A percentile compares a stretch with the other conserved stretches of the same genome.
Evolutionary conservation across 1,140 invertebrate species (phyloP).

Genomic region (Goniozus legneri): DNA sequence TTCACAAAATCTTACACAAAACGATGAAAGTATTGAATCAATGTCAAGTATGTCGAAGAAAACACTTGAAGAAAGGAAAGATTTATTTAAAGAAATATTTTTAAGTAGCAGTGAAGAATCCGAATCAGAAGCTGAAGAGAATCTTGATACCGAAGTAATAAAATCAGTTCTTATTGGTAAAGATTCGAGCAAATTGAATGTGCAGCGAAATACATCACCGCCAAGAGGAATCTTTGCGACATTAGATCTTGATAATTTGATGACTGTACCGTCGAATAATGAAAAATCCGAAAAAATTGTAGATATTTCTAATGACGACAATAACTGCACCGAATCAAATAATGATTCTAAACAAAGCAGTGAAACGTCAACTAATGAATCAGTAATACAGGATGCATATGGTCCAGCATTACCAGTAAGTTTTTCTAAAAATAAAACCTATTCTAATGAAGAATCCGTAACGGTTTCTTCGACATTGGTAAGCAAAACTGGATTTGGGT

Average conservation of each 20-base stretch:
- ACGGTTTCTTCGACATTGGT: conserved; percentile 26
- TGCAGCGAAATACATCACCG: conserved; percentile 63
- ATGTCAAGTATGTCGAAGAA: conserved; percentile 31
- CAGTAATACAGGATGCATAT: conserved; percentile 41
- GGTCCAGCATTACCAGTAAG: conserved; percentile 58
- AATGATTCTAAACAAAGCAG: neutral
- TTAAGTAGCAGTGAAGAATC: conserved; percentile 61
- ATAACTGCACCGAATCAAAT: neutral
- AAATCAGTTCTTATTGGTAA: conserved; percentile 41
- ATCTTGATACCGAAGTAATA: conserved; percentile 38
- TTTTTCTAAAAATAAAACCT: too few species aligned
- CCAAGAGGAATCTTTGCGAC: conserved; percentile 73
- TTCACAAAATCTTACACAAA: neutral
- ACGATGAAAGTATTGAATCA: neutral
- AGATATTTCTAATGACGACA: neutral
- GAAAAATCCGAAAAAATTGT: conserved; percentile 5
- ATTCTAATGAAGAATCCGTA: neutral
- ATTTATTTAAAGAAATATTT: conserved; percentile 66
- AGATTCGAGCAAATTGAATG: conserved; percentile 41
- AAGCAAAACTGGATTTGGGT: conserved; percentile 28
- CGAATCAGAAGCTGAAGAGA: conserved; percentile 47
- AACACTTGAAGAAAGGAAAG: conserved; percentile 58
- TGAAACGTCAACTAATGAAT: neutral
- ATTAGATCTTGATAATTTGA: conserved; percentile 63
- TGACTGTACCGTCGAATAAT: conserved; percentile 17